Base-by-base conservation (phyloP, 2,888 invertebrate species). In the Kryphioiulus occultus region DNA sequence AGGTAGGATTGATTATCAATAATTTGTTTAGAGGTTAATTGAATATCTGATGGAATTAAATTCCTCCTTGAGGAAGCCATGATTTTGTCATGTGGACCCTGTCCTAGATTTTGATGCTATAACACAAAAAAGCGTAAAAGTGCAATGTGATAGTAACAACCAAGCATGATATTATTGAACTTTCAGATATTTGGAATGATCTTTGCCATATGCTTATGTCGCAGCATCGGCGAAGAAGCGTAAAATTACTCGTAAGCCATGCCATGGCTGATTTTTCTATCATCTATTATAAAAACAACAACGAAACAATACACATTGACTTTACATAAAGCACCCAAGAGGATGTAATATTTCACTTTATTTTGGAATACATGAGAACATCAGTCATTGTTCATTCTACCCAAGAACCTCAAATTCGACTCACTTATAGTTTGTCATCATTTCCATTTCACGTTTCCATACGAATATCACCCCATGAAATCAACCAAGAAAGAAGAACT, bases 191-290 rank as follows among this genome's bases (percentile, higher is more conserved):
- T 92, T 89, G 91, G 91, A 30, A 90, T 91, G 89, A 90, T 91
- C 32, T 90, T 91, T 88, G 90, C 91, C 53, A 90, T 92, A 88
- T 91, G 91, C 89, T 90, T 92, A 89, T 92, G 92, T 89, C 91
- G 92, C 86, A 91, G 91, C 88, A 90, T 92, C 32, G 90, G 90
- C 68, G 90, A 90, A 90, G 94, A 95, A 47, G 90, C 88, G 83
- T 89, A 89, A 85, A 78, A 78, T 12, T 78, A 78, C 26, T 78
- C 26, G 78, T 78, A 78, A 30, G 78, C 78, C 78, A 30, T 44
- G 30, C 26, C 59, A 30, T 30, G 78, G 78, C 78, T 78, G 15
- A 3, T 78, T 78, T 78, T 78, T 78, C 78, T 78, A 78, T 78
- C 26, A 7, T 78, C 78, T 78, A 78, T 78, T 78, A 78, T 78